Evolutionary conservation across 2,888 invertebrate species (phyloP).

Genomic region (Latrodectus elegans): DNA sequence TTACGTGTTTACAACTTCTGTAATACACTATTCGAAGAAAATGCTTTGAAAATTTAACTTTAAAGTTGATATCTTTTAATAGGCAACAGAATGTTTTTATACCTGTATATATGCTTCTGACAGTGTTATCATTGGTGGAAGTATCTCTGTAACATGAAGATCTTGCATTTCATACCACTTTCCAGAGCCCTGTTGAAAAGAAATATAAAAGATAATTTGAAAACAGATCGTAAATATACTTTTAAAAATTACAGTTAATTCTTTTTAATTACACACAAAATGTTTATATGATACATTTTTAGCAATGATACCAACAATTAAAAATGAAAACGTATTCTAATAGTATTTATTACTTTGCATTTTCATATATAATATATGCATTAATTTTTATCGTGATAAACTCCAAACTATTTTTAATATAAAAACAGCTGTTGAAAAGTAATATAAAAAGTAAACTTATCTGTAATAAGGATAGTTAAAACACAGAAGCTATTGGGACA

Average conservation of each 20-base stretch:
- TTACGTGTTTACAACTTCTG: neutral
- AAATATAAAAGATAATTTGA: neutral
- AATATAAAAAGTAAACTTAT: no score
- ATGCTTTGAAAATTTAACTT: neutral
- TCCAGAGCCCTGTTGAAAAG: slow-evolving; percentile 80
- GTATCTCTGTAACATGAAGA: slow-evolving; percentile 96
- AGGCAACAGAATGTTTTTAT: slow-evolving; percentile 4
- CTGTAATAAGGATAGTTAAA: no score
- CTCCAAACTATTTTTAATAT: no score
- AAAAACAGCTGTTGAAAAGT: no score
- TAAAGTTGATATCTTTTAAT: neutral
- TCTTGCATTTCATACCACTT: slow-evolving; percentile 95
- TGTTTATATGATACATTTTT: neutral
- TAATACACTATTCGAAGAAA: neutral
- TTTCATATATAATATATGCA: neutral
- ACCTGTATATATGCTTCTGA: slow-evolving; percentile 99
- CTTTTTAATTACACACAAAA: neutral
- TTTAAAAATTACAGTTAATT: no score
- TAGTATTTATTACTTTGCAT: neutral
- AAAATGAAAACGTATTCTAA: neutral
- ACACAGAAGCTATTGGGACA: no score
- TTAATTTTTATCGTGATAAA: no score
- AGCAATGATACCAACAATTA: neutral
- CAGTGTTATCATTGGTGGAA: slow-evolving; percentile 99
- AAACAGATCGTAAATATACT: no score